These are phyloP conservation scores for Drosophila malerkotliana DNA, from an alignment of 1,140 invertebrate species.

Conservation along the genomic window DNA sequence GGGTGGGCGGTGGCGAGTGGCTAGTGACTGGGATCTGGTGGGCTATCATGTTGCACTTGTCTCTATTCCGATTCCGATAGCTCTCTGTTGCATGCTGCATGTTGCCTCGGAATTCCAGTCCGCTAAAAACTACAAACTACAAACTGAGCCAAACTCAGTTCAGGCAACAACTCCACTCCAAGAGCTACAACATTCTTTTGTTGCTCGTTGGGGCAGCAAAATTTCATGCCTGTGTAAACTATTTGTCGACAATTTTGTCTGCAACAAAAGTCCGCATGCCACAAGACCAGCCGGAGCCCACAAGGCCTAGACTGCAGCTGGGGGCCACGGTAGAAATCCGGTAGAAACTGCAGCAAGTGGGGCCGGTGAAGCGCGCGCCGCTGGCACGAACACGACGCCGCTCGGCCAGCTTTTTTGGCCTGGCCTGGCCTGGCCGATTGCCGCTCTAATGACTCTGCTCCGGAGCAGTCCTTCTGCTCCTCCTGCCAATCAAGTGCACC, in stretches of 20 bases:
- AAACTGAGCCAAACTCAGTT: constrained; percentile 4
- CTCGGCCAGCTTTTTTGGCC: constrained; percentile 22
- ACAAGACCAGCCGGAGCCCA: constrained; percentile 40
- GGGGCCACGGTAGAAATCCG: constrained; percentile 2
- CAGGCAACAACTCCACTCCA: constrained; percentile 45
- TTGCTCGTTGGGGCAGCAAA: constrained; percentile 58
- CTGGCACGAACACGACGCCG: constrained; percentile 56
- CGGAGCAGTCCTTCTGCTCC: neutral
- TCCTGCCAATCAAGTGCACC: constrained; percentile 34
- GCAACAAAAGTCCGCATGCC: constrained; percentile 76
- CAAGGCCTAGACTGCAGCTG: neutral
- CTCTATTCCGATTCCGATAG: constrained; percentile 24
- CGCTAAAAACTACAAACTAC: constrained; percentile 47
- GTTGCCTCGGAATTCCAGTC: constrained; percentile 28
- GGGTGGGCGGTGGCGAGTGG: neutral
- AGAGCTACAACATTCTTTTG: constrained; percentile 72
- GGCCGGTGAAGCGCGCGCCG: constrained; percentile 61
- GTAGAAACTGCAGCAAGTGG: constrained; percentile 12
- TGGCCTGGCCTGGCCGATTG: constrained; percentile 44
- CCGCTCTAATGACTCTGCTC: constrained; percentile 68
- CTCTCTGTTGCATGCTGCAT: constrained; percentile 59
- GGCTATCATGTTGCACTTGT: constrained; percentile 35
- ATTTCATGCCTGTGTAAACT: constrained; percentile 83
- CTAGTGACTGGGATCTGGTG: neutral
- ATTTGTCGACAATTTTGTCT: constrained; percentile 83